phyloP scores from a whole-genome alignment of 2,797 vertebrate genomes.

The Sparidentex hasta region DNA sequence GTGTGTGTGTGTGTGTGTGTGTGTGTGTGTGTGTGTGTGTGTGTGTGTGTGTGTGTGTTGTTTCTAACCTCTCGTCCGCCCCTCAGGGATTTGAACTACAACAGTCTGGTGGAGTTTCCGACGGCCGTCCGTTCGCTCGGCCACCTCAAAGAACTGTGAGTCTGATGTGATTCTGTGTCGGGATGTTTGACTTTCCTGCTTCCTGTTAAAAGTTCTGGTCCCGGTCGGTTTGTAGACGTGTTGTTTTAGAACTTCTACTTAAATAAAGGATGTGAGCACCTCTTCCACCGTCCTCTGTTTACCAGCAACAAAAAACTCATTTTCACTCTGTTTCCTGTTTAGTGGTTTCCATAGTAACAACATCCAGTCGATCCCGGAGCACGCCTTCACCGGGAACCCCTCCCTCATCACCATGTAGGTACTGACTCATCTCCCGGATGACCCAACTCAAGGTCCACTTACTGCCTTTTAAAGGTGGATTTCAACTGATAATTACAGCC shows the following conservation, averaged over 20 bases:
- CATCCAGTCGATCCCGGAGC: conserved; percentile 94
- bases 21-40: not conserved
- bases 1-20: not conserved
- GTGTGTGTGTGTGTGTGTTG: not conserved
- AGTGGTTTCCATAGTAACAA: conserved; percentile 97
- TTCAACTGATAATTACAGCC: not conserved
- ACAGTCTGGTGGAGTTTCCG: conserved; percentile 93
- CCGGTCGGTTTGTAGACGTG: no score
- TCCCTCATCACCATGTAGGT: conserved; percentile 94
- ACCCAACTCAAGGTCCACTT: not conserved
- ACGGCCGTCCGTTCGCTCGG: conserved; percentile 89
- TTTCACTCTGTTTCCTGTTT: conserved; percentile 58
- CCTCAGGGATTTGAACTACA: conserved; percentile 95
- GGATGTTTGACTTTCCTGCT: no score
- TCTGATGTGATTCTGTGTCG: conserved; percentile 41
- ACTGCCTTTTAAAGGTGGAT: not conserved
- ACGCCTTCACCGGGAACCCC: conserved; percentile 93
- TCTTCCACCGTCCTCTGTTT: no score
- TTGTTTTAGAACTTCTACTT: no score
- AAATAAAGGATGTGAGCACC: no score
- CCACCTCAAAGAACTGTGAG: conserved; percentile 96
- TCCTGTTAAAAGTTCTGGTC: no score
- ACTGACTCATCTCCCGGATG: not conserved
- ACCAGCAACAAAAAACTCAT: not conserved
- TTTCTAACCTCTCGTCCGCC: not conserved